Evolutionary conservation across 2,888 invertebrate genomes (phyloP).

Genomic region (Petrolisthes manimaculis): DNA sequence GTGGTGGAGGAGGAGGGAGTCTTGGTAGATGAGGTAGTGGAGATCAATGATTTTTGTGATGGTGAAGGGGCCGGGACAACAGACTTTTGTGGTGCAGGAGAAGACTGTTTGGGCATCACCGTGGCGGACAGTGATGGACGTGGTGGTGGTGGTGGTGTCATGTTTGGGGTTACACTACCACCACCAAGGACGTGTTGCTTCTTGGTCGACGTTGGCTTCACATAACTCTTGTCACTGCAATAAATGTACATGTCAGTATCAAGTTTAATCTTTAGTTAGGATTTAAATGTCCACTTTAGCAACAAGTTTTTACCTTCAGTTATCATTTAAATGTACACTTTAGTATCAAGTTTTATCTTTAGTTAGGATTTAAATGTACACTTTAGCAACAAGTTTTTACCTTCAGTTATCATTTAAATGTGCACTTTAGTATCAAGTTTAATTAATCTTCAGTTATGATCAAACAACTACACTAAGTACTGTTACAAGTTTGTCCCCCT

Average conservation of each 20-base stretch:
- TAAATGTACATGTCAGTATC: background rate
- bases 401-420: too few relatives aligned
- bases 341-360: too few relatives aligned
- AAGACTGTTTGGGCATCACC: slow-evolving; percentile 38
- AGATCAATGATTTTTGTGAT: background rate
- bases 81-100: background rate
- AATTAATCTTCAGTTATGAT: too few relatives aligned
- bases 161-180: slow-evolving; percentile 32
- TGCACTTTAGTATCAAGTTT: too few relatives aligned
- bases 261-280: too few relatives aligned
- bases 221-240: slow-evolving; percentile 30
- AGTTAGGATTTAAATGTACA: too few relatives aligned
- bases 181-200: slow-evolving; percentile 32
- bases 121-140: slow-evolving; percentile 61
- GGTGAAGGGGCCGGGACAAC: background rate
- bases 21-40: background rate
- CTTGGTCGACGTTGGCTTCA: slow-evolving; percentile 35
- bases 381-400: too few relatives aligned
- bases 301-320: too few relatives aligned
- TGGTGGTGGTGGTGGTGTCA: slow-evolving; percentile 47
- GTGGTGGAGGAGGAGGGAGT: background rate
- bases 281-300: too few relatives aligned
- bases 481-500: too few relatives aligned
- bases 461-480: too few relatives aligned
- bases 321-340: too few relatives aligned